A percentile compares a stretch with the other conserved stretches of the same genome.
These are phyloP conservation scores for Lagorchestes hirsutus DNA, from an alignment of 2,797 vertebrate genomes.

Conservation along the genomic window DNA sequence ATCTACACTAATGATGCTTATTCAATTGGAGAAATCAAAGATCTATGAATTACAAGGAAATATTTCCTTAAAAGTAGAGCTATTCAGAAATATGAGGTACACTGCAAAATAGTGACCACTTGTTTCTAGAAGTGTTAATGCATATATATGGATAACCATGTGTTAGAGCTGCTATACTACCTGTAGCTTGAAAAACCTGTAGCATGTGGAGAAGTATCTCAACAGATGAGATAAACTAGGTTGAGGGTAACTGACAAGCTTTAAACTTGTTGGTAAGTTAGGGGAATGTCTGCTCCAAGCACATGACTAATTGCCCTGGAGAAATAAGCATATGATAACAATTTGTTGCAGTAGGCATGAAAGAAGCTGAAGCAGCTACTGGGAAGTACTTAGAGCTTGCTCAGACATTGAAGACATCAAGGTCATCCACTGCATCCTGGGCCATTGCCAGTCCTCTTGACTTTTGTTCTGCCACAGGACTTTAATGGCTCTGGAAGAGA, in stretches of 20 bases:
- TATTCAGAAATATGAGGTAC: background rate
- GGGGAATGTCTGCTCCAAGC: background rate
- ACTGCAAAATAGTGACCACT: background rate
- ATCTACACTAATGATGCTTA: no score
- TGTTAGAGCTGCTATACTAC: background rate
- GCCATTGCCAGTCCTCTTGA: background rate
- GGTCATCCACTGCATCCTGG: background rate
- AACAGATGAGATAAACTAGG: background rate
- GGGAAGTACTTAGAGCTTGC: background rate
- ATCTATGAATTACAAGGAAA: background rate
- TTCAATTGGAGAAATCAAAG: background rate
- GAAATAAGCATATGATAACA: background rate
- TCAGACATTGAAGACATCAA: background rate
- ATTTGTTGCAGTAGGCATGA: background rate
- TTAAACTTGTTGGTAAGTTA: background rate
- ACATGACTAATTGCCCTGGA: background rate
- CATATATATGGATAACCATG: background rate
- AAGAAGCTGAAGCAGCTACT: background rate
- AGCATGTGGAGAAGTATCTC: background rate
- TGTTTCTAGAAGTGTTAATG: background rate
- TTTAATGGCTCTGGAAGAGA: background rate
- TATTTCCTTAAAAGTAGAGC: background rate
- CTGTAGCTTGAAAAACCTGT: background rate
- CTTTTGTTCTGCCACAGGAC: background rate
- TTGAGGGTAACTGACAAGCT: background rate